Evolutionary conservation across 2,113 vertebrate species (phyloP), one percentile per base, ranked within the genome.

Genomic region (Rhabdornis inornatus): DNA sequence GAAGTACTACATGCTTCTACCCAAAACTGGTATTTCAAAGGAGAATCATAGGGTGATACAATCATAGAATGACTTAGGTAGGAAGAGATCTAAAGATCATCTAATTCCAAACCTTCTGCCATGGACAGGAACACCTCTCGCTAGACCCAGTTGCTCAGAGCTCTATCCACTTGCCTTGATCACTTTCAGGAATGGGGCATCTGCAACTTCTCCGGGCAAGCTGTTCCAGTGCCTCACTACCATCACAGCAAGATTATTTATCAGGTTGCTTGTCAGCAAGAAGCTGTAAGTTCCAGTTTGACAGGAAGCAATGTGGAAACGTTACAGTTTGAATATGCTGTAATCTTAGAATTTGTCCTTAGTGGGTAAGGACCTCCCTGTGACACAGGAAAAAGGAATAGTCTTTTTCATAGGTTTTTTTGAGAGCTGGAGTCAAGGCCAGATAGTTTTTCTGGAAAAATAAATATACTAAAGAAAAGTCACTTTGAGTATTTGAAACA

Each of bases 351-450:
- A 2, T 49, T 24, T 70, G 4, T n/a, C 24, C 10, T 45, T n/a
- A 37, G 15, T 8, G 39, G 10, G 2, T 53, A 39, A 70, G 40
- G 18, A 44, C 9, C 20, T 44, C 8, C 4, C 0, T 2, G 4
- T 37, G 15, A 60, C 23, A 15, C 2, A 50, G 30, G 3, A 53
- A 56, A 57, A 88, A 50, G 6, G 11, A 66, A 22, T 8, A 66
- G 14, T 7, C 2, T n/a, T 85, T 77, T 75, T 82, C 8, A 27
- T 33, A 18, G 6, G 0, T 33, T 53, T 49, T 59, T 72, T 75
- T 71, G 39, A 45, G 6, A 53, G 6, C 22, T 50, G 28, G 15
- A 53, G 12, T 15, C 16, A 83, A 72, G 57, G 15, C 6, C 6
- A 30, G 15, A 9, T 35, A 87, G 3, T 25, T 68, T 45, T 7